Base-by-base conservation (phyloP, 2,888 invertebrate species). In the Pheosia gnoma region DNA sequence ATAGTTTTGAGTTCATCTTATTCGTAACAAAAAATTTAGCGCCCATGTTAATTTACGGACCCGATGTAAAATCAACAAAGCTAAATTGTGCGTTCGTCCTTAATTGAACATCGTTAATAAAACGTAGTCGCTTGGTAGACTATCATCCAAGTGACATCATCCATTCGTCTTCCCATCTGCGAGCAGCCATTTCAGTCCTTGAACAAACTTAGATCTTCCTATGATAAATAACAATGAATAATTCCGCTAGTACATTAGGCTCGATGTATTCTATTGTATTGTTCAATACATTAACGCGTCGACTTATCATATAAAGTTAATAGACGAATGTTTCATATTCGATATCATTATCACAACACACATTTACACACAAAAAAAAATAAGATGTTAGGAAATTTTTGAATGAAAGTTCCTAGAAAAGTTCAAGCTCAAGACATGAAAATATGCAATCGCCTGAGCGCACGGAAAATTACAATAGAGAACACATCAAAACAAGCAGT, bases 31-130 rank as follows among this genome's bases (percentile, higher is more conserved):
- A 9, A 25, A 0, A 3, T 43, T 0, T 9, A 8, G 43, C 43
- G 10, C 9, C 10, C 10, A 9, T 43, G 43, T 43, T 25, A 25
- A 25, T 25, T 25, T 25, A 43, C 9, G 9, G 9, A 3, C 25
- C 2, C 43, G 9, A 43, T 9, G 43, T 43, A 9, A 43, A 43
- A 43, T 4, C 49, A 49, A 49, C 49, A n/a, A 49, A 49, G 49
- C n/a, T 49, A n/a, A 49, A 49, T 49, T 49, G 49, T 49, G 5
- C 10, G 49, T 49, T 6, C 10, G 49, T 49, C n/a, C 25, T 41
- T 64, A 67, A 60, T 64, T 66, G 61, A 61, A 63, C 63, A 58
- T 66, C 63, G 58, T 66, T 67, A 57, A 64, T 67, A 55, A 54
- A 49, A 61, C 61, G 62, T 60, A 60, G 63, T 62, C 52, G 57